A percentile compares a stretch with the other conserved stretches of the same genome.
phyloP scores from a whole-genome alignment of 2,113 vertebrate genomes.

The Elephantulus edwardii region DNA sequence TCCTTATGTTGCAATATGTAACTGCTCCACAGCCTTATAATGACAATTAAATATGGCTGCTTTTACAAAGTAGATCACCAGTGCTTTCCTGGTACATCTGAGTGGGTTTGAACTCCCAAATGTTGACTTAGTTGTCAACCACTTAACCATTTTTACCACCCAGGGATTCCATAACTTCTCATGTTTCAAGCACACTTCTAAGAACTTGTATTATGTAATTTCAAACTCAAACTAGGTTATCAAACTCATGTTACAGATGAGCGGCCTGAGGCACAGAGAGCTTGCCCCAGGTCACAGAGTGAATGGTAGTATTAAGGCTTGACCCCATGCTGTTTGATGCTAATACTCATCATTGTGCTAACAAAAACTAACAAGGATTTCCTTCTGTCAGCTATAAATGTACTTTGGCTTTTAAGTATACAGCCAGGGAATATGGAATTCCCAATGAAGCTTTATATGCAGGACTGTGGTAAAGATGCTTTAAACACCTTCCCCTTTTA shows the following conservation, averaged over 20 bases:
- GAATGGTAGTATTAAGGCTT: not conserved
- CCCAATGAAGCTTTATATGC: not conserved
- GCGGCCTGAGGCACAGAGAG: not conserved
- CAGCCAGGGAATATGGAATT: not conserved
- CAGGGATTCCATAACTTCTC: not conserved
- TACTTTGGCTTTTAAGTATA: not conserved
- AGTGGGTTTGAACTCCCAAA: not conserved
- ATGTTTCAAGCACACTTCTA: not conserved
- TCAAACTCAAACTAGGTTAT: conserved; percentile 39
- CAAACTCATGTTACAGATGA: conserved; percentile 11
- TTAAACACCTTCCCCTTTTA: not conserved
- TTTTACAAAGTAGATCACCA: not conserved
- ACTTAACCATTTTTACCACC: not conserved
- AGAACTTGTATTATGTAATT: not conserved
- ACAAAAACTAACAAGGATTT: not conserved
- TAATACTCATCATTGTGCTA: not conserved
- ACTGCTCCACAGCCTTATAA: not conserved
- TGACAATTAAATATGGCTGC: not conserved
- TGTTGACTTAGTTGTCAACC: not conserved
- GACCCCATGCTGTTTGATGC: not conserved
- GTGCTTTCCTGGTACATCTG: not conserved
- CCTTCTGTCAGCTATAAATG: not conserved
- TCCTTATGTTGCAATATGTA: too few relatives aligned
- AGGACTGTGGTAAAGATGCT: not conserved
- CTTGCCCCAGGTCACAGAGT: not conserved